Evolutionary conservation across 2,888 invertebrate species (phyloP).

Genomic region (Blastobasis adustella): DNA sequence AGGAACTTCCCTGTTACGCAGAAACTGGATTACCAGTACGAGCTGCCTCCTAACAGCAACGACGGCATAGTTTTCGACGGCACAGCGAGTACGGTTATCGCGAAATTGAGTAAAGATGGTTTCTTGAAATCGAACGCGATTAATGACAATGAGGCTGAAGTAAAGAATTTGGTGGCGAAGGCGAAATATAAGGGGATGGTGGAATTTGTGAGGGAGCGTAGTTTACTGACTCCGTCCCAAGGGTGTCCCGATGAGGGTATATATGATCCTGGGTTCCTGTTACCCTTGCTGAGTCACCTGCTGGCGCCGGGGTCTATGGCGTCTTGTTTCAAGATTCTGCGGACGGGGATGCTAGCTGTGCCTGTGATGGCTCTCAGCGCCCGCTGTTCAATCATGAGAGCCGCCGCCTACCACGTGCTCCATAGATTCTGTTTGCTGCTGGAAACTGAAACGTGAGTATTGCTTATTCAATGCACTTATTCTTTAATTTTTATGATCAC

Average conservation of each 20-base stretch:
- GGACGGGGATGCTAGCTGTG: conserved; percentile 81
- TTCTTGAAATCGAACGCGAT: conserved; percentile 22
- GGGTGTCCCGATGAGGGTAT: conserved; percentile 48
- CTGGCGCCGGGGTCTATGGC: conserved; percentile 84
- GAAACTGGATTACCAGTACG: conserved; percentile 65
- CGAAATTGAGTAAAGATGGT: conserved; percentile 31
- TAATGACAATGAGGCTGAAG: conserved; percentile 34
- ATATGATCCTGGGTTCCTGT: conserved; percentile 89
- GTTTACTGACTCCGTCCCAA: conserved; percentile 36
- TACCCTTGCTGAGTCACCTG: conserved; percentile 84
- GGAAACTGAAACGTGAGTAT: conserved; percentile 78
- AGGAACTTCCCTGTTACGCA: conserved; percentile 81
- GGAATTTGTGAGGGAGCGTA: conserved; percentile 19
- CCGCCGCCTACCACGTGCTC: conserved; percentile 83
- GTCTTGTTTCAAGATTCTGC: conserved; percentile 80
- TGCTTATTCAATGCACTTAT: neutral
- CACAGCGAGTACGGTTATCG: conserved; percentile 25
- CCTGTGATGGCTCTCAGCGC: conserved; percentile 83
- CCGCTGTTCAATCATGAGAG: conserved; percentile 77
- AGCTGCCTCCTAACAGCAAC: conserved; percentile 28
- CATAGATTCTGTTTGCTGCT: conserved; percentile 83
- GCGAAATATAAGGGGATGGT: conserved; percentile 27
- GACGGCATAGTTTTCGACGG: conserved; percentile 15
- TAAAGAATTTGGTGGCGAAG: conserved; percentile 30
- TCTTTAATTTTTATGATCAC: too few species aligned